Percentiles rank a stretch among this genome's conserved stretches.
These are phyloP conservation scores for Pantherophis alleghaniensis DNA, from an alignment of 2,797 vertebrate genomes.

Conservation along the genomic window DNA sequence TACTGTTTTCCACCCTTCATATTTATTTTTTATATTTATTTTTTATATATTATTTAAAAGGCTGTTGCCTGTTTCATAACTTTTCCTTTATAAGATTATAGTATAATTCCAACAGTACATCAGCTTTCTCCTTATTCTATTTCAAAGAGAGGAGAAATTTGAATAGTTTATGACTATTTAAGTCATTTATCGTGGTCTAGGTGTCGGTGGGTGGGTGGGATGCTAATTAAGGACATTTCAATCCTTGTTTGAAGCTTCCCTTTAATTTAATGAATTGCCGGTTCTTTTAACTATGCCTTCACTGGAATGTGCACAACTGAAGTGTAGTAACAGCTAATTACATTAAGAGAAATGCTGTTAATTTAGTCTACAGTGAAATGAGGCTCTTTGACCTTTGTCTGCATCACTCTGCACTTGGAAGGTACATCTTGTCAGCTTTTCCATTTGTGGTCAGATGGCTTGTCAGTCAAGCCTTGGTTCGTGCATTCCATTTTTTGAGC, in stretches of 20 bases:
- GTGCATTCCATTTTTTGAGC: conserved; percentile 6
- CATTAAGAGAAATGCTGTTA: neutral
- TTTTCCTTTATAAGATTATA: neutral
- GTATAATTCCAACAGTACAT: neutral
- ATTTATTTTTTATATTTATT: neutral
- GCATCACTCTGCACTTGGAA: neutral
- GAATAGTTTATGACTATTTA: neutral
- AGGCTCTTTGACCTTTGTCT: neutral
- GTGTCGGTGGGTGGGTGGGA: neutral
- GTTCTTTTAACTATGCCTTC: neutral
- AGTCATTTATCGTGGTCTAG: neutral
- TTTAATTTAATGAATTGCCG: neutral
- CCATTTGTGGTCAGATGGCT: neutral
- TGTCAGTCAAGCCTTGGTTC: conserved; percentile 16
- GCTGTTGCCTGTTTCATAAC: neutral
- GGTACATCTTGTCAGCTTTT: neutral
- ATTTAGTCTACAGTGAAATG: neutral
- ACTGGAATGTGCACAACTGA: neutral
- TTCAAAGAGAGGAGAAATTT: neutral
- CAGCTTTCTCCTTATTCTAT: neutral
- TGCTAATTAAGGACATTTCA: neutral
- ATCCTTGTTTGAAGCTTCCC: neutral
- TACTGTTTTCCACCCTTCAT: neutral
- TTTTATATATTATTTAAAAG: neutral
- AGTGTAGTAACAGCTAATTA: neutral